Conservation (phyloP, 1,140 invertebrate genomes). For the Oryzaephilus surinamensis region DNA sequence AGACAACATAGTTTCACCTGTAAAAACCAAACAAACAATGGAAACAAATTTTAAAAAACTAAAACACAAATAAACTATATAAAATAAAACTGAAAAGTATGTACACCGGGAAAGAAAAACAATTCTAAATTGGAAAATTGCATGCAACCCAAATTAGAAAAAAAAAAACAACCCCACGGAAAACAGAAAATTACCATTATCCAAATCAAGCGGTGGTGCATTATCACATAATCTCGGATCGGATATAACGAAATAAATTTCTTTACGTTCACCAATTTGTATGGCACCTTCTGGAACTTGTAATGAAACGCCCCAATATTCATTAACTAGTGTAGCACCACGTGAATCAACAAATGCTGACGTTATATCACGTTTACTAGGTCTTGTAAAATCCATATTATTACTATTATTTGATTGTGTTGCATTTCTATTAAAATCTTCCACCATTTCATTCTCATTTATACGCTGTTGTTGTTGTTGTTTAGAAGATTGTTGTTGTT, state of each 20-base stretch:
- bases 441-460: too few species aligned
- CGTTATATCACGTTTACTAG: conserved; percentile 37
- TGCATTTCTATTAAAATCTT: conserved; percentile 18
- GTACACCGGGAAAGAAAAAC: too few species aligned
- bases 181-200: conserved; percentile 58
- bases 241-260: conserved; percentile 90
- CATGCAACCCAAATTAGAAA: too few species aligned
- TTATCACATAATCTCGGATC: conserved; percentile 58
- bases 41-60: conserved; percentile 4
- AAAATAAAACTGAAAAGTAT: too few species aligned
- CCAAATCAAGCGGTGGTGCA: conserved; percentile 71
- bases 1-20: conserved; percentile 85
- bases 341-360: conserved; percentile 64
- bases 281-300: conserved; percentile 82
- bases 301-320: conserved; percentile 81
- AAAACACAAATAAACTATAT: too few species aligned
- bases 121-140: conserved; percentile 11
- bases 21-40: conserved; percentile 24
- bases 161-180: conserved; percentile 9
- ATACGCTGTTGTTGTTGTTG: too few species aligned
- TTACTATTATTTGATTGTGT: background rate
- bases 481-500: too few species aligned
- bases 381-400: conserved; percentile 20
- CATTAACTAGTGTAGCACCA: conserved; percentile 72
- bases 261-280: conserved; percentile 66